These are phyloP conservation scores for Peromyscus aztecus DNA, from an alignment of 2,797 vertebrate species.

Conservation along the genomic window DNA sequence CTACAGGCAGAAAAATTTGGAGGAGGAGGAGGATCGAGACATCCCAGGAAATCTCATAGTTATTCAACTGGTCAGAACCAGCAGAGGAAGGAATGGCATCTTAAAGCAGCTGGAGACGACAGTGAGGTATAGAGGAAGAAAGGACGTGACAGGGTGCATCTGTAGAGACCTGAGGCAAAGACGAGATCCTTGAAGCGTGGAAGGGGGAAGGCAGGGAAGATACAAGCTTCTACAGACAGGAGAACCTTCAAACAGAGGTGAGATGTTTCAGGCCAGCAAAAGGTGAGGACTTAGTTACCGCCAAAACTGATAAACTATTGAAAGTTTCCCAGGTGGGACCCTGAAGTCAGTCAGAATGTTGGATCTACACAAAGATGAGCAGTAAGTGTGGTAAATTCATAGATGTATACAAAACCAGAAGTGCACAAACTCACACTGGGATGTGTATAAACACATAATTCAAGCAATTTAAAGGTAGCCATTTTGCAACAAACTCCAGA, in stretches of 20 bases:
- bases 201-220: neutral
- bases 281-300: neutral
- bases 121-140: neutral
- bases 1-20: neutral
- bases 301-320: neutral
- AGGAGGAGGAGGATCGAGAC: neutral
- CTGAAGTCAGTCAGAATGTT: neutral
- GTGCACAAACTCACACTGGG: neutral
- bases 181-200: neutral
- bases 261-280: neutral
- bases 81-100: constrained; percentile 39
- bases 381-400: neutral
- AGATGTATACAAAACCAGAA: neutral
- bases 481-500: neutral
- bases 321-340: neutral
- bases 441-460: neutral
- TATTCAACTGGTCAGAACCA: neutral
- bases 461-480: constrained; percentile 5
- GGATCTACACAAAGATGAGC: neutral
- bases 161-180: constrained; percentile 14
- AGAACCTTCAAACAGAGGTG: constrained; percentile 4
- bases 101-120: neutral
- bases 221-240: neutral
- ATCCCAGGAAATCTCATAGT: neutral
- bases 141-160: neutral